Evolutionary conservation across 2,113 vertebrate species (phyloP), one percentile per base, ranked within the genome.

Genomic region (Macheiramphus alcinus): DNA sequence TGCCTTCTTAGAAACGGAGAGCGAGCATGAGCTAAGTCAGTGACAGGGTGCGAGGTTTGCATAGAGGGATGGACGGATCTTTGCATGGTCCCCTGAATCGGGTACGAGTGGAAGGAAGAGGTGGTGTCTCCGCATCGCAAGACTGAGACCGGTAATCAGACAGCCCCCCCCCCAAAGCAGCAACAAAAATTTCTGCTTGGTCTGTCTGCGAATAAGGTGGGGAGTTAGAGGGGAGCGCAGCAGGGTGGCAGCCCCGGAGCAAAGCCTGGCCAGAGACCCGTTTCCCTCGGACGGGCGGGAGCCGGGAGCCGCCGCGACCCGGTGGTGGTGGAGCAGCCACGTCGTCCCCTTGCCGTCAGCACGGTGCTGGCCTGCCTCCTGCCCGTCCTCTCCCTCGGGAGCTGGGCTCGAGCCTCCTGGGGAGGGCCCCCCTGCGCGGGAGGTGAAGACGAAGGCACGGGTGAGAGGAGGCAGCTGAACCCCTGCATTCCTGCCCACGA

Each of bases 191-290:
- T 85, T 42, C 56, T 47, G 10, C 56, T 75, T 52, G 58, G 13
- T 53, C 55, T 66, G 31, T 48, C 70, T 66, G 62, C 1, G 2
- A 23, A 23, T 53, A 38, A 43, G 48, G 31, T 52, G 58, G 19
- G 58, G 32, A 4, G 0, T 61, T 82, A 10, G 34, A 66, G 13
- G 11, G 15, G 32, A 12, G 6, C 5, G 56, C 52, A 40, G 21
- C 6, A 26, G 59, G 31, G 42, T 65, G 52, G 38, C 45, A 88
- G n/a, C 42, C 22, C 53, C 40, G 58, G 19, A 80, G 40, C 38
- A 34, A 40, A 76, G 48, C 10, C n/a, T 55, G 58, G 15, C 36
- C 1, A 2, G n/a, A 13, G 26, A 50, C 34, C n/a, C 0, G 0
- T 81, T 92, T 68, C 6, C 45, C 22, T 50, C 2, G 5, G 81